Evolutionary conservation across 2,113 vertebrate species (phyloP).

Genomic region (Eulacestoma nigropectus): DNA sequence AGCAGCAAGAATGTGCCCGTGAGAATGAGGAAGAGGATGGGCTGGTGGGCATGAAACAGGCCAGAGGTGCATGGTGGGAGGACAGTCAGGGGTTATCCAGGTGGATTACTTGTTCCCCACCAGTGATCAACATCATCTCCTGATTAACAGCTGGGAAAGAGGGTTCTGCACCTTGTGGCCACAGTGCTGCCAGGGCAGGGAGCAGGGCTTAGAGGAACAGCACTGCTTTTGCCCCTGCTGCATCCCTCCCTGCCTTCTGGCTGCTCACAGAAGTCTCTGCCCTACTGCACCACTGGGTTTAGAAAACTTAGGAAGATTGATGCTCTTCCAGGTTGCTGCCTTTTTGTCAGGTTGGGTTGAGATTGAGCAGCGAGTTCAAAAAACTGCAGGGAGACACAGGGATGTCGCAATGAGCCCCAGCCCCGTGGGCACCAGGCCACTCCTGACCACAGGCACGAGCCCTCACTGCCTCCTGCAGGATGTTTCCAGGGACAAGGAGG

Average conservation of each 20-base stretch:
- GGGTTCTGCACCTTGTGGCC: not conserved
- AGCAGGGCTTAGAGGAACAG: not conserved
- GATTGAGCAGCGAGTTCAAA: not conserved
- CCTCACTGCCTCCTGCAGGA: not conserved
- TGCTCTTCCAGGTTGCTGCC: not conserved
- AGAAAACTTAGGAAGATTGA: not conserved
- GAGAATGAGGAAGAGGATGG: not conserved
- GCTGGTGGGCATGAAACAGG: not conserved
- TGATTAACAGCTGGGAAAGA: not conserved
- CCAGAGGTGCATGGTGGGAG: accelerated
- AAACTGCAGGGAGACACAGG: not conserved
- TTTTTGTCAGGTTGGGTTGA: not conserved
- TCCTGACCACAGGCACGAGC: not conserved
- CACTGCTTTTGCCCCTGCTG: not conserved
- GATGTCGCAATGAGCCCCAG: not conserved
- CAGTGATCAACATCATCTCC: not conserved
- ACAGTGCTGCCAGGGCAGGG: not conserved
- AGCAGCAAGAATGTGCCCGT: accelerated
- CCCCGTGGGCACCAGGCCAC: not conserved
- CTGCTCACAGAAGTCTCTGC: not conserved
- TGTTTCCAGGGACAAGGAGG: not conserved
- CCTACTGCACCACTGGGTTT: not conserved
- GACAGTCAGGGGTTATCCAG: not conserved
- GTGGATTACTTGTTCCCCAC: not conserved
- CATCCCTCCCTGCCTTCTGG: not conserved